A percentile compares a stretch with the other conserved stretches of the same genome.
These are phyloP conservation scores for Melanaphis sacchari DNA, from an alignment of 1,140 invertebrate genomes.

Conservation along the genomic window DNA sequence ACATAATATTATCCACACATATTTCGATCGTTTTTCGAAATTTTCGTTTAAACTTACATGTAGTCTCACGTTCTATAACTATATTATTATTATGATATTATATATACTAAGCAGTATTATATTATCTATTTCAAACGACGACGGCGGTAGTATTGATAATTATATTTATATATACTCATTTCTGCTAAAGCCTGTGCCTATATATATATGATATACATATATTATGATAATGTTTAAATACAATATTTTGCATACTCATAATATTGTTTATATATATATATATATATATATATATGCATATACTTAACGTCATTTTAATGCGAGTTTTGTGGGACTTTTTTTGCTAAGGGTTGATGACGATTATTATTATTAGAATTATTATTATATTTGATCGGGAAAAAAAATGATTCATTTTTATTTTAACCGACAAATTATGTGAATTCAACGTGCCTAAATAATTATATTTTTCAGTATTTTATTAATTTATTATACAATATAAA, in stretches of 20 bases:
- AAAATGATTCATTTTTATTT: not conserved
- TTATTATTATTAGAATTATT: conserved; percentile 20
- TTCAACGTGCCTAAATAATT: conserved; percentile 56
- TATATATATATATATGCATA: not conserved
- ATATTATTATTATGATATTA: not conserved
- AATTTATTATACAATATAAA: conserved; percentile 5
- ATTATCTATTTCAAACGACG: not conserved
- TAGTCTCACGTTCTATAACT: not conserved
- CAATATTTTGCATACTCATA: no score
- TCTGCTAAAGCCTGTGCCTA: not conserved
- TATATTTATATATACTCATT: not conserved
- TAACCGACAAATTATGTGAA: conserved; percentile 38
- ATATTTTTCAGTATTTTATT: conserved; percentile 57
- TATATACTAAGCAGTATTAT: not conserved
- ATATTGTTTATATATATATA: not conserved
- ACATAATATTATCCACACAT: no score
- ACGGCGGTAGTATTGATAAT: not conserved
- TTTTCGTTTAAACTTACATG: not conserved
- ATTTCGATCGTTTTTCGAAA: not conserved
- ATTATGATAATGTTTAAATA: no score
- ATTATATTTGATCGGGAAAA: not conserved
- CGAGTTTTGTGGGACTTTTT: conserved; percentile 21
- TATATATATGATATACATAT: not conserved
- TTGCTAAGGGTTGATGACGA: not conserved
- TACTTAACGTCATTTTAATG: not conserved